Base-by-base conservation (phyloP, 2,797 vertebrate species). In the Melanogrammus aeglefinus region DNA sequence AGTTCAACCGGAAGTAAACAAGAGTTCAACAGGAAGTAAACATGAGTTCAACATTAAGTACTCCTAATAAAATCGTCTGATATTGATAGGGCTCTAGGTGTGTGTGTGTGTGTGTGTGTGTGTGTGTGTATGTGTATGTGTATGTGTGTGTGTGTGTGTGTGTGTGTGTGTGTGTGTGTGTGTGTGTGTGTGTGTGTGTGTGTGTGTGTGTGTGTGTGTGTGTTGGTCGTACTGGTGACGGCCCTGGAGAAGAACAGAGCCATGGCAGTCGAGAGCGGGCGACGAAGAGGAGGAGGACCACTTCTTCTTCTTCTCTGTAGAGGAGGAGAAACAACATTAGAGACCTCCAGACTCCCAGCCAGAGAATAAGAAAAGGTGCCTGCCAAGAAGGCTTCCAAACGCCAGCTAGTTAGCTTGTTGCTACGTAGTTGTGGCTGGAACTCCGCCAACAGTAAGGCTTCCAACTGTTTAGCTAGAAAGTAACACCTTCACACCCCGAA, bases 191-290 rank as follows among this genome's bases (percentile, higher is more conserved):
- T 29, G 27, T 5, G 24, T 70, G n/a, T 70, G 66, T 29, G n/a
- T 70, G 66, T 8, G n/a, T 70, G 66, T 29, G n/a, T 70, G 66
- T 8, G n/a, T 70, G 66, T 29, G 47, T 27, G 66, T 36, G 33
- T 4, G 31, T 16, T 73, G 29, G 78, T 91, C 93, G 3, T 92
- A 95, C 94, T 94, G 78, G 93, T 94, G 70, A 94, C 86, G 0
- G 91, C 89, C 86, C 92, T 91, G 0, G 90, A 92, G 88, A 94
- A 95, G 83, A 93, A 93, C 85, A 91, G 80, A 51, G 91, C 70
- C 94, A 95, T 95, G 81, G 73, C 77, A 44, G 81, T 78, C 74
- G 57, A 27, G 78, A 16, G 83, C 76, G 13, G 3, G 24, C 57
- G 9, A 39, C 38, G 47, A 24, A 16, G 57, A 24, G 57, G 63